These are phyloP conservation scores for Megaceryle maxima DNA, from an alignment of 2,113 vertebrate species.

Conservation along the genomic window DNA sequence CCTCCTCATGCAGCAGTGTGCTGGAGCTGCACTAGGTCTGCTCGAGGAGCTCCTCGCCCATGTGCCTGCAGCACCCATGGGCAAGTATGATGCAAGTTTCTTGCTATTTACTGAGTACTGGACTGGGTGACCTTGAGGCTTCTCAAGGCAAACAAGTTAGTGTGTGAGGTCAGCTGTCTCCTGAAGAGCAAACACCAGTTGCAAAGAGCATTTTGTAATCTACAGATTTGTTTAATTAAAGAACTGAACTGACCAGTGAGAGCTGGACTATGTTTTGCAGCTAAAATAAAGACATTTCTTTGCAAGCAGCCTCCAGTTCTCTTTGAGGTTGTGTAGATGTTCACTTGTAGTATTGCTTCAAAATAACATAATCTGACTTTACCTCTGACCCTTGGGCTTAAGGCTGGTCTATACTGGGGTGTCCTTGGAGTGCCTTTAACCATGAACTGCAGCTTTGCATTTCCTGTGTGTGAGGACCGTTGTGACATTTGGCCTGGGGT, in stretches of 20 bases:
- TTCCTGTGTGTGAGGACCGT: accelerated
- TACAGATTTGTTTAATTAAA: not conserved
- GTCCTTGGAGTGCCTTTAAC: not conserved
- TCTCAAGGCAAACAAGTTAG: not conserved
- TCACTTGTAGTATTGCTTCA: not conserved
- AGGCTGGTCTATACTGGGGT: not conserved
- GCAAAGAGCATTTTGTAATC: not conserved
- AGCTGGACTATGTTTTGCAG: not conserved
- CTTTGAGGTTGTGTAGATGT: not conserved
- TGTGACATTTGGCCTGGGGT: not conserved
- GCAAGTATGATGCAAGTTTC: not conserved
- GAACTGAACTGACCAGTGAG: not conserved
- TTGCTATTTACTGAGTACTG: not conserved
- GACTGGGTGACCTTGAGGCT: constrained; percentile 1
- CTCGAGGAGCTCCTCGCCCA: not conserved
- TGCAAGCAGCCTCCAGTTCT: not conserved
- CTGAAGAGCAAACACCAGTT: not conserved
- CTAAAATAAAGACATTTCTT: not conserved
- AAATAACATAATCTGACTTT: accelerated
- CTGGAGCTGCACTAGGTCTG: not conserved
- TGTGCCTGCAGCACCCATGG: not conserved
- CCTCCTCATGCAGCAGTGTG: not conserved
- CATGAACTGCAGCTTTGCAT: not conserved
- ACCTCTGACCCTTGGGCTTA: not conserved
- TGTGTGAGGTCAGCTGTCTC: not conserved